Base-by-base conservation (phyloP, 2,888 invertebrate genomes). In the Dioctria linearis region DNA sequence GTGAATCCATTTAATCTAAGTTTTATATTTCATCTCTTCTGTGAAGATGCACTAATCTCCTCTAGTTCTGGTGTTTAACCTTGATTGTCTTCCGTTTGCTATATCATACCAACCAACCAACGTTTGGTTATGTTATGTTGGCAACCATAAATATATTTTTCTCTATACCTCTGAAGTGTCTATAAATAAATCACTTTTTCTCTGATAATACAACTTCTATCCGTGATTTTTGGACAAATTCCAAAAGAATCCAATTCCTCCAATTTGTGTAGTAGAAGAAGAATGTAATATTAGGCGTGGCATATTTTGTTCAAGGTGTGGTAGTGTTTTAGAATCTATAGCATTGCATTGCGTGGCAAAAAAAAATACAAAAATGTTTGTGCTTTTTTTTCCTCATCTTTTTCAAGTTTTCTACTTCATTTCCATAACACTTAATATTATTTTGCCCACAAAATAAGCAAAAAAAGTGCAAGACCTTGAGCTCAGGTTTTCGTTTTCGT, bases 161-260 rank as follows among this genome's bases (percentile, higher is more conserved):
- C 25, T 25, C 25, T 25, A 25, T 25, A 11, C 54, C 37, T 73
- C 8, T 13, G n/a, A 59, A n/a, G 13, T 39, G 51, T 40, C 78
- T 78, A 78, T 78, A 78, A 78, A 78, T 78, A 78, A 54, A 42
- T 51, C 59, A 67, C 67, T 79, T 79, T 65, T 71, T 11, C 43
- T 69, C 69, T 51, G 11, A 51, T 51, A 51, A 51, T 51, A 9
- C 2, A 25, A 1, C 2, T 25, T 25, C 25, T 25, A 25, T 67
- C 6, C 13, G 6, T 37, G 49, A 9, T 71, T 57, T 63, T 76
- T 67, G 76, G 76, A 76, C n/a, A 46, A n/a, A 11, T 46, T 61
- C 76, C 76, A 76, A 76, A 6, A 40, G 4, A 5, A 57, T 9
- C n/a, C 51, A 49, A 43, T 67, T 46, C 39, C 25, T 25, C 63